phyloP scores from a whole-genome alignment of 2,888 invertebrate genomes.

The Sepioteuthis lessoniana region DNA sequence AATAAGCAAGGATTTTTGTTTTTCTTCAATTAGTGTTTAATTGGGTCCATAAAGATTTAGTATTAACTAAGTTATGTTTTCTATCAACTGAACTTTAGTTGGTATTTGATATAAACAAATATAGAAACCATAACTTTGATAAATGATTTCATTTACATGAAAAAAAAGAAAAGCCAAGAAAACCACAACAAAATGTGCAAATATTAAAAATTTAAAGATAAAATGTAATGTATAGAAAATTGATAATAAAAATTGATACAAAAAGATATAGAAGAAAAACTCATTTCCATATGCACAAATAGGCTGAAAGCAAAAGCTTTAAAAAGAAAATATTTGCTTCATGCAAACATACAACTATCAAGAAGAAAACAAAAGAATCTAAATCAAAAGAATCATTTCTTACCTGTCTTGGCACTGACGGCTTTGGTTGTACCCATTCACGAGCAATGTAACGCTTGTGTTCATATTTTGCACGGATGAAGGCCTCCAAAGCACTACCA shows the following conservation, averaged over 20 bases:
- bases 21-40: no score
- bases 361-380: background rate
- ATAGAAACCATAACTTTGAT: background rate
- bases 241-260: no score
- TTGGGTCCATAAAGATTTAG: no score
- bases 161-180: background rate
- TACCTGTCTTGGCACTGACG: constrained; percentile 79
- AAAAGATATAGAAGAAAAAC: background rate
- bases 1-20: no score
- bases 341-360: background rate
- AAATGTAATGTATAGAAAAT: background rate
- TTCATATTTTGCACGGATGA: constrained; percentile 98
- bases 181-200: background rate
- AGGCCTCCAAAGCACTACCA: constrained; percentile 85
- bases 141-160: background rate
- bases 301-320: background rate
- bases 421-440: constrained; percentile 91
- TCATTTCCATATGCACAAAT: background rate
- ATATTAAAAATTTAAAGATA: background rate
- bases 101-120: background rate
- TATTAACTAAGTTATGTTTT: no score
- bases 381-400: constrained; percentile 8
- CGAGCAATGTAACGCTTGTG: constrained; percentile 98
- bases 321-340: background rate
- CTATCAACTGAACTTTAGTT: no score